Evolutionary conservation across 1,140 invertebrate species (phyloP), one percentile per base, ranked within the genome.

Genomic region (Cepaea nemoralis): DNA sequence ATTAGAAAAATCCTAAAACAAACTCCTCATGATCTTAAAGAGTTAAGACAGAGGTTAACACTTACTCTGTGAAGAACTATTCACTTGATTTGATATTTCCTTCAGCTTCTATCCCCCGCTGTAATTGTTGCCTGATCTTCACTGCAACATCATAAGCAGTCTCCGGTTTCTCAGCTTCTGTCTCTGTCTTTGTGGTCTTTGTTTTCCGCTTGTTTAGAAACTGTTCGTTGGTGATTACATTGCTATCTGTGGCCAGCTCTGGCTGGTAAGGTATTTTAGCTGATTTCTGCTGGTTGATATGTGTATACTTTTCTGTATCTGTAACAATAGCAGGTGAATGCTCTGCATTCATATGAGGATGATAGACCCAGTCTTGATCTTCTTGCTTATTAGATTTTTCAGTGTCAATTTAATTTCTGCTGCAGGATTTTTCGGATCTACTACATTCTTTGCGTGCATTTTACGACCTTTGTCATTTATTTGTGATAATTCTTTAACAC

Each of bases 121-220:
- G 39, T 27, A 74, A 50, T 0, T 39, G 33, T 19, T 55, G 33
- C 66, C 75, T 77, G 37, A 77, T 59, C 33, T 77, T 77, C 75
- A 77, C 66, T 8, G 75, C 75, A 8, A 77, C 6, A 19, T 77
- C 75, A 63, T 77, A 77, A 16, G 73, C 73, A 50, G 73, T 48
- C 50, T 45, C 45, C n/a, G 73, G 73, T 35, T 45, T 50, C 14
- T 75, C 73, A 22, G 35, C n/a, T 24, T 75, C 31, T 75, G 39
- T 0, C 24, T 22, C 16, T 40, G n/a, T 37, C 27, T 40, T 6
- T 40, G 2, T 5, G 10, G 3, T 42, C 40, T 14, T 70, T 70
- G 6, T 70, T 70, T 40, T 70, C 2, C 8, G 24, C 19, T 8
- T 40, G 3, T 39, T 69, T 5, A 63, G n/a, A 31, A 63, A 63